Conservation (phyloP, 1,140 invertebrate genomes). For the Papilio polytes region DNA sequence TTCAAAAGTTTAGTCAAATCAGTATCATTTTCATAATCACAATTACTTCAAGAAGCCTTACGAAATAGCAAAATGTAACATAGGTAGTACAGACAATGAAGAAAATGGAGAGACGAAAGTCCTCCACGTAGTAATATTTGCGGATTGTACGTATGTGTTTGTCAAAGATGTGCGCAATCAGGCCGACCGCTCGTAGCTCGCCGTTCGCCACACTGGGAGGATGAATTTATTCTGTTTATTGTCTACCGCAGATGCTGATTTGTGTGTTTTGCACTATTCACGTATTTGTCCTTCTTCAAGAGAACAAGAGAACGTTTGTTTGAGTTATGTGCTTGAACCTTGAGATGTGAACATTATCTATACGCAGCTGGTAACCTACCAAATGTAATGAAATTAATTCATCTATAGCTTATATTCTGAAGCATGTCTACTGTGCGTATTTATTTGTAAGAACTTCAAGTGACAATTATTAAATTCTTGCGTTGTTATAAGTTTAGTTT, state of each 20-base stretch:
- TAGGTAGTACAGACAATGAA: neutral
- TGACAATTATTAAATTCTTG: neutral
- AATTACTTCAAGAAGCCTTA: neutral
- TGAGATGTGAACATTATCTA: neutral
- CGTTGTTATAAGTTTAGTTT: neutral
- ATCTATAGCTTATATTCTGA: too few relatives aligned
- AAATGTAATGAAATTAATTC: too few relatives aligned
- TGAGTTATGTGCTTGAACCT: neutral
- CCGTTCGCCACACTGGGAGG: neutral
- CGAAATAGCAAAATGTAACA: neutral
- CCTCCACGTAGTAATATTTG: constrained; percentile 24
- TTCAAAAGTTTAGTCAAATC: too few relatives aligned
- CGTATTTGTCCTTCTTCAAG: constrained; percentile 47
- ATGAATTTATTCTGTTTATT: constrained; percentile 55
- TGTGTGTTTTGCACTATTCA: constrained; percentile 42
- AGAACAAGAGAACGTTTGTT: neutral
- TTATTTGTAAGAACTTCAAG: too few relatives aligned
- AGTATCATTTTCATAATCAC: too few relatives aligned
- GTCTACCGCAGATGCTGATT: constrained; percentile 51
- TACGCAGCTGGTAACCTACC: too few relatives aligned
- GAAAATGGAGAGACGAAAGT: neutral
- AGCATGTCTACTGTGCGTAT: too few relatives aligned
- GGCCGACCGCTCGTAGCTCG: neutral
- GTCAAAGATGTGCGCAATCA: constrained; percentile 51
- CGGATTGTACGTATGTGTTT: constrained; percentile 43